These are phyloP conservation scores for Dissostichus mawsoni DNA, from an alignment of 2,113 vertebrate genomes.

Conservation along the genomic window DNA sequence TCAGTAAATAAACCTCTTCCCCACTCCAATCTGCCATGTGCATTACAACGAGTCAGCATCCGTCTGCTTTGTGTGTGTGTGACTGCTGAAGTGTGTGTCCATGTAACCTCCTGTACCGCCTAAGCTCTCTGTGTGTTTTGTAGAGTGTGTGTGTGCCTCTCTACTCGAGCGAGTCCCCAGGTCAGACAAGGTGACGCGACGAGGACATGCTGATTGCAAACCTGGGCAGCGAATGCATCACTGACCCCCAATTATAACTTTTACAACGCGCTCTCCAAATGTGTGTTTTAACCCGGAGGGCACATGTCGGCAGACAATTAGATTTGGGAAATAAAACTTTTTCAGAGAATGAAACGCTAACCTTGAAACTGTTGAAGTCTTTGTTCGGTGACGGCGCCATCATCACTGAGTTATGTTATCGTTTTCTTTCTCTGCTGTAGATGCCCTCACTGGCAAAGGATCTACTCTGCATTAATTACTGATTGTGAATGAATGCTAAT, in stretches of 20 bases:
- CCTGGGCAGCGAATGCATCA: conserved; percentile 27
- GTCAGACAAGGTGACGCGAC: conserved; percentile 7
- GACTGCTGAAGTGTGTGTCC: neutral
- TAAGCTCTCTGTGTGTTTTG: conserved; percentile 7
- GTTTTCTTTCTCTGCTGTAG: conserved; percentile 1
- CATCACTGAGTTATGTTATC: conserved; percentile 37
- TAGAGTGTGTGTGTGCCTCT: conserved; percentile 13
- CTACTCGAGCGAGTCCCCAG: neutral
- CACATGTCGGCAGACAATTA: conserved; percentile 58
- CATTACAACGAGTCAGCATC: neutral
- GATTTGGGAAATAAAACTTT: conserved; percentile 12
- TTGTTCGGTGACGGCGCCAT: conserved; percentile 39
- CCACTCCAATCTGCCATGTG: neutral
- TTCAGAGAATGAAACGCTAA: conserved; percentile 45
- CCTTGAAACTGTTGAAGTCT: conserved; percentile 49
- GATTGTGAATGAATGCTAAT: conserved; percentile 62
- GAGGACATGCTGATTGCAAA: conserved; percentile 49
- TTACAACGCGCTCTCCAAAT: conserved; percentile 55
- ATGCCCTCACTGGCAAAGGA: conserved; percentile 46
- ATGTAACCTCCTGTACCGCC: neutral
- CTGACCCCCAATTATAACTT: conserved; percentile 59
- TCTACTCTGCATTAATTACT: conserved; percentile 57
- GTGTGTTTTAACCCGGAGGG: conserved; percentile 37
- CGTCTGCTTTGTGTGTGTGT: neutral
- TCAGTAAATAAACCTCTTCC: neutral